Base-by-base conservation (phyloP, 1,140 invertebrate species). In the Atta texana region DNA sequence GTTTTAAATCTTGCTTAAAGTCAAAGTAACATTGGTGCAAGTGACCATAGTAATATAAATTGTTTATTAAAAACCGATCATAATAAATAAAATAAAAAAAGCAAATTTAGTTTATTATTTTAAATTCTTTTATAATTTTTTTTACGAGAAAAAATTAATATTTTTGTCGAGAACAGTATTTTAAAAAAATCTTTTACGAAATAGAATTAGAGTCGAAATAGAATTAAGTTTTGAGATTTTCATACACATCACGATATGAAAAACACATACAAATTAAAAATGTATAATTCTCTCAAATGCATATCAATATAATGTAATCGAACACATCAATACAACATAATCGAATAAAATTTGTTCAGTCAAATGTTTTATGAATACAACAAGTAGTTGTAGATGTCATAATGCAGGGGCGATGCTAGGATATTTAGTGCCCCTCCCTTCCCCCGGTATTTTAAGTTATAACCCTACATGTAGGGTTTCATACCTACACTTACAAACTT, bases 271-370 rank as follows among this genome's bases (percentile, higher is more conserved):
- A 2, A 31, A 31, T 34, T 8, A 21, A 18, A 59, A 57, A 57
- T 55, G 51, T n/a, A 34, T 75, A 75, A 63, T 51, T 78, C 14
- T 74, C 24, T 82, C 14, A 44, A 82, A 14, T 34, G 8, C 24
- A 44, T 55, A 14, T 31, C 51, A 82, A 57, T 18, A 18, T 4
- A 51, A 51, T n/a, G 68, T 44, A 44, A 39, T 39, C 34, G 34
- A 39, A 39, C 34, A 7, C 7, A 39, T 39, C 34, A 39, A 63
- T 59, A 63, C 34, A 75, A 49, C 14, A 34, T 61, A 18, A 84
- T 61, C 68, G 24, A 51, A 49, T 14, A 3, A 49, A 85, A 76
- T 63, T 85, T 57, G 24, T 31, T 3, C 53, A 24, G 18, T n/a
- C 18, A 57, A 53, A 12, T 12, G 1, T 18, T 69, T 39, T 16